A percentile compares a stretch with the other conserved stretches of the same genome.
Evolutionary conservation across 2,888 invertebrate species (phyloP).

Genomic region (Lasioglossum vierecki): DNA sequence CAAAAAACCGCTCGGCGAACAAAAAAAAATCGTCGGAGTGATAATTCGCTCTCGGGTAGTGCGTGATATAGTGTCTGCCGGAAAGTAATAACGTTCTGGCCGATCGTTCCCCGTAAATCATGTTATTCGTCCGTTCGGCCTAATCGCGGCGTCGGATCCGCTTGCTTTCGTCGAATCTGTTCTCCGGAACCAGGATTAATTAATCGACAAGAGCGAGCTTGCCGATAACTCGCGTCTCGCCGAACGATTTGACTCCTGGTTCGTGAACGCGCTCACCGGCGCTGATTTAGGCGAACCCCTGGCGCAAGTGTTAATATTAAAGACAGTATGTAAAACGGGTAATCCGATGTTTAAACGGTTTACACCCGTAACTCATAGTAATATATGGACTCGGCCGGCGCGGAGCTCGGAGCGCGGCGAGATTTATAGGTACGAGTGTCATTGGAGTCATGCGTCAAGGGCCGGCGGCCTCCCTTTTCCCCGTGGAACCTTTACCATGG

Average conservation of each 20-base stretch:
- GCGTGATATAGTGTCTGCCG: constrained; percentile 55
- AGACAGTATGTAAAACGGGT: constrained; percentile 82
- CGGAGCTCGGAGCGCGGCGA: constrained; percentile 75
- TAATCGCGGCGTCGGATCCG: constrained; percentile 46
- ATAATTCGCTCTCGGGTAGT: constrained; percentile 47
- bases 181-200: constrained; percentile 15
- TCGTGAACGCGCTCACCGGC: neutral
- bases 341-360: constrained; percentile 83
- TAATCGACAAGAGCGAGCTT: constrained; percentile 35
- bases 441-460: constrained; percentile 81
- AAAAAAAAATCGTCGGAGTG: constrained; percentile 27
- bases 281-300: constrained; percentile 62
- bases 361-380: constrained; percentile 83
- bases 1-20: neutral
- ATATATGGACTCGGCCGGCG: constrained; percentile 80
- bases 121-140: constrained; percentile 47
- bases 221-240: constrained; percentile 23
- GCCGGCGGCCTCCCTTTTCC: constrained; percentile 53
- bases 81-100: constrained; percentile 51
- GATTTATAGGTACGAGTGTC: constrained; percentile 83
- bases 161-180: constrained; percentile 24
- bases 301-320: constrained; percentile 80
- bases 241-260: constrained; percentile 28
- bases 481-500: constrained; percentile 10
- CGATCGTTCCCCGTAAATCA: constrained; percentile 60